phyloP scores from a whole-genome alignment of 2,113 vertebrate genomes.

The Alces alces region DNA sequence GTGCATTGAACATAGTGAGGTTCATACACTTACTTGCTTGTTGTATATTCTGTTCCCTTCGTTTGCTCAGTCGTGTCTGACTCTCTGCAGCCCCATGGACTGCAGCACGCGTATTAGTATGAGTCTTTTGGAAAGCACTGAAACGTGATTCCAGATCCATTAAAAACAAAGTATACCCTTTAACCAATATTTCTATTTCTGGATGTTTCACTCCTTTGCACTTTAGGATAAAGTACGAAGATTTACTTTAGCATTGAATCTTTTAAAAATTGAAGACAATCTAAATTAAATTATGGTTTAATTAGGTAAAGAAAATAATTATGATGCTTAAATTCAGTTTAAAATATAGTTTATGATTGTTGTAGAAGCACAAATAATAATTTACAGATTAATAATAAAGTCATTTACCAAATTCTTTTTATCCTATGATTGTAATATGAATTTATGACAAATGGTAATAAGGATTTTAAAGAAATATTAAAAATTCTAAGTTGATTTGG shows the following conservation, averaged over 20 bases:
- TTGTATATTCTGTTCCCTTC: background rate
- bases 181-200: background rate
- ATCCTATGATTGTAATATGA: background rate
- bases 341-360: conserved; percentile 13
- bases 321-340: background rate
- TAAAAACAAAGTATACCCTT: background rate
- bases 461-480: conserved; percentile 4
- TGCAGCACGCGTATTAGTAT: background rate
- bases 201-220: background rate
- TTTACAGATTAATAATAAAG: background rate
- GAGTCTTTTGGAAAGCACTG: background rate
- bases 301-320: background rate
- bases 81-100: background rate
- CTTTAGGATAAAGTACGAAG: background rate
- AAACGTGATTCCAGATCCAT: background rate
- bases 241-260: background rate
- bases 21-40: background rate
- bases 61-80: background rate
- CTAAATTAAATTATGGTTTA: background rate
- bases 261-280: background rate
- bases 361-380: background rate
- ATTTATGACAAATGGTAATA: background rate
- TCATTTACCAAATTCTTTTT: background rate
- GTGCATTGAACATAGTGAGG: background rate
- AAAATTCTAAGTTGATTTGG: background rate